Conservation (phyloP, 1,140 invertebrate species). For the Zaprionus ornatus region DNA sequence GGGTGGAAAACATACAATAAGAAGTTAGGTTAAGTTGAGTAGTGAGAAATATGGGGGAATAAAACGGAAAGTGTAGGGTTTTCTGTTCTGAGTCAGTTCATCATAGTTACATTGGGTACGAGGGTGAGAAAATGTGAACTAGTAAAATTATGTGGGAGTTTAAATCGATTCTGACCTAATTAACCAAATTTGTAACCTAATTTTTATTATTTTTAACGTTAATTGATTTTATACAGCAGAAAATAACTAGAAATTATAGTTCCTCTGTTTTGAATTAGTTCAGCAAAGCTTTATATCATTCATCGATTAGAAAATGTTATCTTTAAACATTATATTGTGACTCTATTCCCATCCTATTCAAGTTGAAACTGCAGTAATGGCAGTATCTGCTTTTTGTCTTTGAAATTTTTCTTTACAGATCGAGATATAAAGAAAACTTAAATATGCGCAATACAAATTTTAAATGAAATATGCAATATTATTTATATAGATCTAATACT, state of each 20-base stretch:
- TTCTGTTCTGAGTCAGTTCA: background rate
- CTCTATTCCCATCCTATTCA: too few relatives aligned
- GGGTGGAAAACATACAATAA: conserved; percentile 1
- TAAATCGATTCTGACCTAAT: too few relatives aligned
- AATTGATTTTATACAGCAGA: too few relatives aligned
- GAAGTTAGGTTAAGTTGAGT: background rate
- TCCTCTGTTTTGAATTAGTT: background rate
- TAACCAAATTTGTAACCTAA: too few relatives aligned
- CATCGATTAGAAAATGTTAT: background rate
- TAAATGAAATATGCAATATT: too few relatives aligned
- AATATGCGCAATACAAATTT: too few relatives aligned
- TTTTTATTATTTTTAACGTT: too few relatives aligned
- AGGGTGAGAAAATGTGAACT: background rate
- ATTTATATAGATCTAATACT: too few relatives aligned
- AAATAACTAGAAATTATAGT: background rate
- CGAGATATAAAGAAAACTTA: too few relatives aligned
- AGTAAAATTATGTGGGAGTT: background rate
- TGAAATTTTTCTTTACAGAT: too few relatives aligned
- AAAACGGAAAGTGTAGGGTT: background rate
- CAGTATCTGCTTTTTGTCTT: too few relatives aligned
- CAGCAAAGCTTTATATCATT: background rate
- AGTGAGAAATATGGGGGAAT: background rate
- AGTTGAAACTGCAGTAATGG: too few relatives aligned
- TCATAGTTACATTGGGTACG: background rate
- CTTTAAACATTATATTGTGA: background rate